A percentile compares a stretch with the other conserved stretches of the same genome.
Conservation (phyloP, 1,140 invertebrate genomes). For the Drosophila ercepeae region DNA sequence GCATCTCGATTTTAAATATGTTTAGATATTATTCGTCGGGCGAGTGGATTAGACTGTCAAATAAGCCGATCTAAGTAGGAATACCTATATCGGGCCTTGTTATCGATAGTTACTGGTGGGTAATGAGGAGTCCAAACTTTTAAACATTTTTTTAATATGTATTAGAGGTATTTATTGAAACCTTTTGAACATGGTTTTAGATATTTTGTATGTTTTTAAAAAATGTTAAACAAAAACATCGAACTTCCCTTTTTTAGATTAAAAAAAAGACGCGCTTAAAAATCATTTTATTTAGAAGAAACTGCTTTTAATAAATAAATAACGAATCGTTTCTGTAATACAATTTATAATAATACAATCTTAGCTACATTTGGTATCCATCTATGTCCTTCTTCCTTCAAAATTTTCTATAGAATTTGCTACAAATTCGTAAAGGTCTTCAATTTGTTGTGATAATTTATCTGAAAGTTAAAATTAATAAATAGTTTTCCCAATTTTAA, state of each 20-base stretch:
- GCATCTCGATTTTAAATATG: neutral
- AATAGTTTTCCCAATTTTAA: neutral
- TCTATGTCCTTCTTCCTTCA: conserved; percentile 37
- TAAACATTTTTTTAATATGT: no score
- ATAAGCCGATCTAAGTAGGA: neutral
- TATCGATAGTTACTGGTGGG: no score
- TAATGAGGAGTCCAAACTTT: no score
- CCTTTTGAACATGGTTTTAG: no score
- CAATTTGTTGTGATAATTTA: conserved; percentile 58
- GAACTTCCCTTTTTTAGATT: neutral
- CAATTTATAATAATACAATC: conserved; percentile 18
- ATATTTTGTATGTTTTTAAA: no score
- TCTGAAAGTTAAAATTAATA: conserved; percentile 52
- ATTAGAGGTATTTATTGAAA: no score
- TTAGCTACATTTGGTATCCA: conserved; percentile 17
- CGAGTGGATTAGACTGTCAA: neutral
- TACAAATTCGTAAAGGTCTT: conserved; percentile 67
- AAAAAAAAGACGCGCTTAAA: neutral
- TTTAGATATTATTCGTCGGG: neutral
- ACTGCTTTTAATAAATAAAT: conserved; percentile 34
- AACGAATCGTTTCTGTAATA: conserved; percentile 24
- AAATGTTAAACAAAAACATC: no score
- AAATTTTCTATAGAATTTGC: conserved; percentile 54
- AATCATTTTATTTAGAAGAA: conserved; percentile 14
- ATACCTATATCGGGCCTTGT: no score